A percentile compares a stretch with the other conserved stretches of the same genome.
phyloP scores from a whole-genome alignment of 2,797 vertebrate species.

The Sebastes elongatus region DNA sequence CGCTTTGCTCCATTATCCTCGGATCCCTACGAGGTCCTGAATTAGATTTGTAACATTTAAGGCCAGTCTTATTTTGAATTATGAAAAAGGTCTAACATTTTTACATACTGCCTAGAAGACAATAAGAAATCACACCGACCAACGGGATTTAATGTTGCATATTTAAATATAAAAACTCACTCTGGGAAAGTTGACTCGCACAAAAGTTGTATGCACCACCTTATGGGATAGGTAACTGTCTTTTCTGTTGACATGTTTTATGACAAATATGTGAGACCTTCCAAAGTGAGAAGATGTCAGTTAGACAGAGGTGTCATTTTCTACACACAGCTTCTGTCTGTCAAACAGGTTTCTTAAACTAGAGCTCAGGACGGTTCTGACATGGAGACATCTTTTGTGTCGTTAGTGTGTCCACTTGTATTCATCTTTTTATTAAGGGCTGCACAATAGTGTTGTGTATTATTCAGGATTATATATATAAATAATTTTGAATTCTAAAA shows the following conservation, averaged over 20 bases:
- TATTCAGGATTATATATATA: background rate
- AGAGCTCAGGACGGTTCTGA: background rate
- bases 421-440: background rate
- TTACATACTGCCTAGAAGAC: background rate
- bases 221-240: background rate
- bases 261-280: background rate
- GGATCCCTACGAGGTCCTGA: background rate
- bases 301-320: background rate
- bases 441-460: background rate
- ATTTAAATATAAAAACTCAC: background rate
- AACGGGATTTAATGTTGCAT: background rate
- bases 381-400: background rate
- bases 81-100: background rate
- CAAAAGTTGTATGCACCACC: too few species aligned
- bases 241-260: background rate
- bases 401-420: background rate
- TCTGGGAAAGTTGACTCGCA: background rate
- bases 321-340: background rate
- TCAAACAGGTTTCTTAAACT: background rate
- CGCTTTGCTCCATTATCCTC: background rate
- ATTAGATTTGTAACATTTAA: background rate
- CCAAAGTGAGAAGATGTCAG: background rate
- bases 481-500: background rate
- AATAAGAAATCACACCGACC: background rate
- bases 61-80: background rate